Conservation (phyloP, 2,797 vertebrate genomes). For the Halcyon smyrnensis region DNA sequence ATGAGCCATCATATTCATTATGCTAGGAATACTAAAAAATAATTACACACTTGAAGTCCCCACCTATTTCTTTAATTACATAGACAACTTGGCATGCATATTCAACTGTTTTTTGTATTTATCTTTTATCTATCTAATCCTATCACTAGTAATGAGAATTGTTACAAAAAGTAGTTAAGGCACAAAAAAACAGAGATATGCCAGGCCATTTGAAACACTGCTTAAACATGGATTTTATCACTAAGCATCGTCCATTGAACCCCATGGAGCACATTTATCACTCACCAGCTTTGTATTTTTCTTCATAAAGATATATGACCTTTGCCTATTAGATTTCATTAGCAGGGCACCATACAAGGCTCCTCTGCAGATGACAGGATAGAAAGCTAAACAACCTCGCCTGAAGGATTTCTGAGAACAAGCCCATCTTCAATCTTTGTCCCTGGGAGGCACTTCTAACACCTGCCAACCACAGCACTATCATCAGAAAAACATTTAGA, state of each 20-base stretch:
- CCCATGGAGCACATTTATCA: constrained; percentile 82
- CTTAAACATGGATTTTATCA: constrained; percentile 78
- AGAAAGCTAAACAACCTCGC: constrained; percentile 85
- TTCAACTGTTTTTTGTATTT: constrained; percentile 42
- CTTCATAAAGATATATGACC: constrained; percentile 87
- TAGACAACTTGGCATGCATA: background rate
- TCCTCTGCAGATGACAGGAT: constrained; percentile 81
- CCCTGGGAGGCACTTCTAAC: constrained; percentile 98
- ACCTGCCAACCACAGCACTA: constrained; percentile 97
- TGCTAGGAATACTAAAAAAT: background rate
- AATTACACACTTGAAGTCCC: background rate
- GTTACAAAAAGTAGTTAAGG: constrained; percentile 29
- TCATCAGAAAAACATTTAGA: constrained; percentile 99
- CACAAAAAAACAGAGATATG: constrained; percentile 66
- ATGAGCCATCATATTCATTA: background rate
- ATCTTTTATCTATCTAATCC: constrained; percentile 46
- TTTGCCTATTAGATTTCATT: constrained; percentile 88
- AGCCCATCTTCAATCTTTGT: constrained; percentile 97
- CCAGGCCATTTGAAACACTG: constrained; percentile 64
- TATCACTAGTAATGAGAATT: constrained; percentile 35
- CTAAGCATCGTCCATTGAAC: constrained; percentile 77
- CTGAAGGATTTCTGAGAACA: constrained; percentile 84
- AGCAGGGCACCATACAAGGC: constrained; percentile 85
- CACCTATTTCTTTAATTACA: constrained; percentile 36
- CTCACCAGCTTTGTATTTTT: constrained; percentile 81